phyloP scores from a whole-genome alignment of 2,113 vertebrate genomes.

The Anolis carolinensis region DNA sequence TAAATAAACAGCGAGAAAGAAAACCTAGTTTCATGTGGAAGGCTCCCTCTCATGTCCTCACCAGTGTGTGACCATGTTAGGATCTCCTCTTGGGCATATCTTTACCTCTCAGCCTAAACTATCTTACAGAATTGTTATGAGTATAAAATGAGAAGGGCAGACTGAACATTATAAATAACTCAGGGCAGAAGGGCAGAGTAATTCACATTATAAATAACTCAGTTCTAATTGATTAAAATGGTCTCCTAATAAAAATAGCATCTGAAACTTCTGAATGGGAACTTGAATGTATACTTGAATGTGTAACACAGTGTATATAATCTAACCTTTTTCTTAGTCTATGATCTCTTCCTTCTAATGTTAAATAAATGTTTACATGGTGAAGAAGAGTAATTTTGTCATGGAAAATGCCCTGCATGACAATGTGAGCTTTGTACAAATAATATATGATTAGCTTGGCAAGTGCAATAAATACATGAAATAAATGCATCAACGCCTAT shows the following conservation, averaged over 20 bases:
- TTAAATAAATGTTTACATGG: background rate
- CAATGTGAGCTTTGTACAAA: conserved; percentile 23
- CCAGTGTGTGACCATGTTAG: too few species aligned
- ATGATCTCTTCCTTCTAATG: conserved; percentile 2
- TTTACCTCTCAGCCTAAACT: background rate
- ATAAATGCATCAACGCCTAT: conserved; percentile 14
- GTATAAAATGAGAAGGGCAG: background rate
- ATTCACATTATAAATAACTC: background rate
- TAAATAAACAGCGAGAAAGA: too few species aligned
- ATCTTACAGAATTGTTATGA: background rate
- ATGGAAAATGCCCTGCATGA: background rate
- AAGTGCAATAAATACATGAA: conserved; percentile 29
- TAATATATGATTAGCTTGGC: conserved; percentile 5
- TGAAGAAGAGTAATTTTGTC: conserved; percentile 5
- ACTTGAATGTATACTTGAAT: conserved; percentile 25
- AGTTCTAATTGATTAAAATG: conserved; percentile 9
- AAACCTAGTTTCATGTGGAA: too few species aligned
- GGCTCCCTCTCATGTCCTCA: too few species aligned
- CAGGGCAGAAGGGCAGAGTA: too few species aligned
- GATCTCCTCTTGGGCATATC: background rate
- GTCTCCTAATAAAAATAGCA: background rate
- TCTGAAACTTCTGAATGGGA: conserved; percentile 9
- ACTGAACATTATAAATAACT: too few species aligned
- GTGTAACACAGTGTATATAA: background rate
- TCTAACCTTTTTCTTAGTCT: background rate